Percentiles rank a stretch among this genome's conserved stretches.
Conservation (phyloP, 2,888 invertebrate genomes). For the Anthoptus insignis region DNA sequence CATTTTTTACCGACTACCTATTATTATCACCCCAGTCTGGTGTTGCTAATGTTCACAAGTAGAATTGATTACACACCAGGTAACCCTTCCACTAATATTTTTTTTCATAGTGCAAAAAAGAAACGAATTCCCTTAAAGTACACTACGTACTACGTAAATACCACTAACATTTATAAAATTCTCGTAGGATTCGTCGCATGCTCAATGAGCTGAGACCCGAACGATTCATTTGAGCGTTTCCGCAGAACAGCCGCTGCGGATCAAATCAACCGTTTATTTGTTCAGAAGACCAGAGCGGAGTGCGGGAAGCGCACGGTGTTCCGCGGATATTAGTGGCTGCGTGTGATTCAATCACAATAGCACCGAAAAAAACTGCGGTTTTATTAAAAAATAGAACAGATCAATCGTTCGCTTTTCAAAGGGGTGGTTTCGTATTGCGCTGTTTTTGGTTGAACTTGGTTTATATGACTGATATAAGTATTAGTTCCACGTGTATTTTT, state of each 20-base stretch:
- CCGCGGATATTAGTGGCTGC: constrained; percentile 50
- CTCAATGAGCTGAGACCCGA: constrained; percentile 17
- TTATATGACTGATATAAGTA: no score
- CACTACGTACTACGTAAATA: no score
- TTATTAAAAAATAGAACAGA: constrained; percentile 27
- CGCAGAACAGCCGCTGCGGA: constrained; percentile 46
- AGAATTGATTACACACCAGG: no score
- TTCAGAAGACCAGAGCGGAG: constrained; percentile 44
- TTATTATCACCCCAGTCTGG: no score
- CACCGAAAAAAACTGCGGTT: constrained; percentile 45
- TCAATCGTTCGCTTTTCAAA: constrained; percentile 20
- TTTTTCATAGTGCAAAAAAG: no score
- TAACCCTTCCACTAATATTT: no score
- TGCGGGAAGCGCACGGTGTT: constrained; percentile 42
- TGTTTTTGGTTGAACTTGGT: background rate
- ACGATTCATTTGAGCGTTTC: constrained; percentile 32
- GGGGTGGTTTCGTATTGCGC: background rate
- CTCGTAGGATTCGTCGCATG: constrained; percentile 20
- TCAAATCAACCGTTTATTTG: constrained; percentile 78
- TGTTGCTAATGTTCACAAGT: no score
- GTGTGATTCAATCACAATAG: constrained; percentile 52
- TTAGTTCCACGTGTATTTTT: no score
- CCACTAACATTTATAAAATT: no score
- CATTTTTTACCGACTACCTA: no score
- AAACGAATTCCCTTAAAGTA: no score